Evolutionary conservation across 2,113 vertebrate genomes (phyloP), one percentile per base, ranked within the genome.

Genomic region (Platysternon megacephalum): DNA sequence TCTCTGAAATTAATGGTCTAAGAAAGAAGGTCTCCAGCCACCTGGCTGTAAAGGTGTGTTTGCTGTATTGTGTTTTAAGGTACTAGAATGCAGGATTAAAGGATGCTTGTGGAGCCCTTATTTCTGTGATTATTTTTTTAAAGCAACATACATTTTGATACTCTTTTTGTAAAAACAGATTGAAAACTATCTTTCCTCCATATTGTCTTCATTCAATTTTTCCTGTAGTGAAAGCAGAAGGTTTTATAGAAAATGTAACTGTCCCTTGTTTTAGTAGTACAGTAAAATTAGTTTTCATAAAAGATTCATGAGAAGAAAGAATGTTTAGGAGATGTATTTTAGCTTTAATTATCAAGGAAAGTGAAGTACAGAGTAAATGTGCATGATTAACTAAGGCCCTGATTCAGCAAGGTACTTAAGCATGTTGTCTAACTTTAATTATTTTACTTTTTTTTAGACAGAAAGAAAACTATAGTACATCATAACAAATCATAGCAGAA

Each of bases 51-150:
- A 68, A 1, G 19, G 1, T 48, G 8, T 13, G 48, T 26, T 72
- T 53, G 82, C 8, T 39, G 83, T 46, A 52, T 22, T 1, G 17
- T 42, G 4, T 19, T 95, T 44, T 35, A 46, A 19, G n/a, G 29
- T 65, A 11, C 32, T 22, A 86, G 12, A 84, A 39, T 35, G 35
- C 1, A 2, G 48, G 28, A n/a, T 46, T 56, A 7, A 14, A 93
- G 39, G 51, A 9, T 19, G 21, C 6, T 68, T 78, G 5, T 82
- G 0, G 0, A 44, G 21, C 39, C 5, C 52, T 52, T 1, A 28
- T 72, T 65, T 17, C 68, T 32, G 13, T 12, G 35, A 39, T 12
- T 14, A 35, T 90, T 76, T 26, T 44, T 39, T 22, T 83, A 24
- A 58, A 1, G 3, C 21, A 72, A 16, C 4, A 56, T 74, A 32